These are phyloP conservation scores for Leptinotarsa juncta DNA, from an alignment of 2,888 invertebrate genomes.

Conservation along the genomic window DNA sequence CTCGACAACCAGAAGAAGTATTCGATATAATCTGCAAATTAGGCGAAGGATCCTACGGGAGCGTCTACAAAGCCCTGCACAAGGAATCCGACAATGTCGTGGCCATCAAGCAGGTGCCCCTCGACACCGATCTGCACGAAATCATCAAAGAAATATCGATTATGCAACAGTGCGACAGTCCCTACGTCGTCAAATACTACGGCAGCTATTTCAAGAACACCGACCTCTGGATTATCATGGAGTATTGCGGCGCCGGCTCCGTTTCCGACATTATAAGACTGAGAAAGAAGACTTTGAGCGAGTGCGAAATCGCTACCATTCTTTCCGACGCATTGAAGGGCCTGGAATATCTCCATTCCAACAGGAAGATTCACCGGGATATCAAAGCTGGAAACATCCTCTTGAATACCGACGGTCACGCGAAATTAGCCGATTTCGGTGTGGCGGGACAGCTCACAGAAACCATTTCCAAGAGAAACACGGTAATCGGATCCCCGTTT, in stretches of 20 bases:
- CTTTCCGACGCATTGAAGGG: slow-evolving; percentile 54
- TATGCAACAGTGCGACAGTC: slow-evolving; percentile 99
- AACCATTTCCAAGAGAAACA: slow-evolving; percentile 65
- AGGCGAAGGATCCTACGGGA: slow-evolving; percentile 97
- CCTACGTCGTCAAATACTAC: slow-evolving; percentile 99
- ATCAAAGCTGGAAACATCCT: slow-evolving; percentile 94
- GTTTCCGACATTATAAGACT: slow-evolving; percentile 99
- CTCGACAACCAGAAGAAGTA: slow-evolving; percentile 98
- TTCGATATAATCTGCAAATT: slow-evolving; percentile 99
- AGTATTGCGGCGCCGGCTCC: slow-evolving; percentile 99
- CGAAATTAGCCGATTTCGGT: slow-evolving; percentile 99
- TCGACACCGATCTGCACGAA: slow-evolving; percentile 98
- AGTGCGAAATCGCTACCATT: slow-evolving; percentile 55
- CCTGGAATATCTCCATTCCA: slow-evolving; percentile 54
- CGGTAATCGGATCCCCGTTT: slow-evolving; percentile 82
- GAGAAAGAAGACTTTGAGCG: slow-evolving; percentile 78
- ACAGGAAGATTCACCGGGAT: slow-evolving; percentile 55
- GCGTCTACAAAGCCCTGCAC: slow-evolving; percentile 98
- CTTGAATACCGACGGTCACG: slow-evolving; percentile 97
- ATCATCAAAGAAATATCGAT: slow-evolving; percentile 99
- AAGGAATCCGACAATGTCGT: slow-evolving; percentile 96
- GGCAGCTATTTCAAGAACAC: slow-evolving; percentile 99
- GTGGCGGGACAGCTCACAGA: slow-evolving; percentile 98
- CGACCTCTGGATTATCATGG: slow-evolving; percentile 99
- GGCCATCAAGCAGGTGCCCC: slow-evolving; percentile 99